A percentile compares a stretch with the other conserved stretches of the same genome.
Conservation (phyloP, 2,113 vertebrate species). For the Pycnonotus jocosus region DNA sequence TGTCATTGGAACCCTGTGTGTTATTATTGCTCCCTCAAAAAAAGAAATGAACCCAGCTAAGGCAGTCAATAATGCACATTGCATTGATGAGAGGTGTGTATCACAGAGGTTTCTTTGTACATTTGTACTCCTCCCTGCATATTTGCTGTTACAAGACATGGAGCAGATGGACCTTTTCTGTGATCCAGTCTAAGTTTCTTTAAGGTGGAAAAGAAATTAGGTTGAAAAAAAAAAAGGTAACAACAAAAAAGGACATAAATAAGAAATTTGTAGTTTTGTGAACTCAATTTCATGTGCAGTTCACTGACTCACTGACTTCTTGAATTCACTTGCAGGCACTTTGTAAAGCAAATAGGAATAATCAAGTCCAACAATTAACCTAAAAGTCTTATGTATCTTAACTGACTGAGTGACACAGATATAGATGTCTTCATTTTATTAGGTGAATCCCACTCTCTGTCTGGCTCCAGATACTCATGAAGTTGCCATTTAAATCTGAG, state of each 20-base stretch:
- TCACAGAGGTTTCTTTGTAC: neutral
- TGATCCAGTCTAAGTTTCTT: neutral
- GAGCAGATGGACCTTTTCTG: neutral
- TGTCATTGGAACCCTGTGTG: neutral
- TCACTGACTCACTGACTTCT: neutral
- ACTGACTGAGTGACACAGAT: neutral
- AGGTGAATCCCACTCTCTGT: neutral
- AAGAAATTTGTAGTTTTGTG: neutral
- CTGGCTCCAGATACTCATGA: neutral
- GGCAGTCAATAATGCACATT: neutral
- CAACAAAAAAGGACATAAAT: neutral
- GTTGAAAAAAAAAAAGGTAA: neutral
- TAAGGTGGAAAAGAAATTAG: neutral
- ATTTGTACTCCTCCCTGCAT: neutral
- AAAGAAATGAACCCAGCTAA: neutral
- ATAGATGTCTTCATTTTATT: neutral
- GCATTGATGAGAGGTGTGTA: neutral
- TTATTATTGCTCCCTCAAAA: neutral
- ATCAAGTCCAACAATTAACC: neutral
- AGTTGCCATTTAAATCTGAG: neutral
- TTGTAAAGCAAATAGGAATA: neutral
- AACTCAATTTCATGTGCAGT: neutral
- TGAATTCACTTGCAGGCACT: neutral
- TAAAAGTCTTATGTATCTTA: neutral
- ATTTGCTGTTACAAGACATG: neutral